A percentile compares a stretch with the other conserved stretches of the same genome.
Evolutionary conservation across 2,888 invertebrate species (phyloP).

Genomic region (Myopa tessellatipennis): DNA sequence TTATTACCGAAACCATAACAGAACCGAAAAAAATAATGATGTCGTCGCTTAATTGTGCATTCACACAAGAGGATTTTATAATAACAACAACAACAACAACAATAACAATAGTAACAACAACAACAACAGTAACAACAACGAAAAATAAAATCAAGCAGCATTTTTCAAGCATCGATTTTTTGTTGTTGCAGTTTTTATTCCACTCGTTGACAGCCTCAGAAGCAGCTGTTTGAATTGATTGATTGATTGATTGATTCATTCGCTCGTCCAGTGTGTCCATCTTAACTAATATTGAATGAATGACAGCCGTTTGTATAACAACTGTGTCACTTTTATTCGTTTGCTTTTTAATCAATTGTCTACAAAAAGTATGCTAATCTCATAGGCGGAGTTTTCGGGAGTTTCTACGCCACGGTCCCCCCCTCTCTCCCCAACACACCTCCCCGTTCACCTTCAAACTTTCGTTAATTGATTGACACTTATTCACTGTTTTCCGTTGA

Average conservation of each 20-base stretch:
- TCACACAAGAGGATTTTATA: too few species aligned
- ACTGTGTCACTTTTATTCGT: neutral
- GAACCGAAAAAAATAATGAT: too few species aligned
- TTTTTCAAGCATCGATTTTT: too few species aligned
- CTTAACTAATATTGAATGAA: neutral
- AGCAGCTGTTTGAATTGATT: neutral
- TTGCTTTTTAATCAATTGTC: neutral
- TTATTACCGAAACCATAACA: too few species aligned
- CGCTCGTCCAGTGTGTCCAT: neutral
- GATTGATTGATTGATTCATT: slow-evolving; percentile 10
- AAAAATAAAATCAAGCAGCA: too few species aligned
- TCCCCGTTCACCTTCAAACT: neutral
- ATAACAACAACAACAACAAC: too few species aligned
- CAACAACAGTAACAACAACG: too few species aligned
- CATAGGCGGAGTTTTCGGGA: neutral
- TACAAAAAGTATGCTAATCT: neutral
- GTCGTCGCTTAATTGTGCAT: too few species aligned
- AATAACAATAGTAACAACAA: too few species aligned
- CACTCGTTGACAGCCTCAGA: neutral
- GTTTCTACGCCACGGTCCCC: neutral
- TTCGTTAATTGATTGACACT: neutral
- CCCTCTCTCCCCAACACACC: neutral
- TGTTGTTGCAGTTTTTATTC: too few species aligned
- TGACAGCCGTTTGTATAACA: neutral
- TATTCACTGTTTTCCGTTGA: too few species aligned